Evolutionary conservation across 53 echinoderm and acorn worm species (phyloP).

Genomic region (Temnopleurus reevesii): DNA sequence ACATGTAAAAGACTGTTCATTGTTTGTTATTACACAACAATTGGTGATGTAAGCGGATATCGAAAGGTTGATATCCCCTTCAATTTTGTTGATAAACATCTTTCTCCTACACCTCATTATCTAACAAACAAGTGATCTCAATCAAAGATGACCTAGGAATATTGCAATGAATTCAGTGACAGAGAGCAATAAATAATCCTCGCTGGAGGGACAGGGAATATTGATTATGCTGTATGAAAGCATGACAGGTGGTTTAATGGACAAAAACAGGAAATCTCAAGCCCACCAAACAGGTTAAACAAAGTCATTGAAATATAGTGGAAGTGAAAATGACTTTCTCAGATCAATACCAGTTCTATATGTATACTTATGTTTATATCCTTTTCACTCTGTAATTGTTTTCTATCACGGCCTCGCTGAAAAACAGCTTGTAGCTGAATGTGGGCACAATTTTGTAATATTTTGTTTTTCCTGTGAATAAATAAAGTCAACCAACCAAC

Average conservation of each 20-base stretch:
- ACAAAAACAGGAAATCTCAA: slow-evolving; percentile 6
- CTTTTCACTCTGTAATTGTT: too few species aligned
- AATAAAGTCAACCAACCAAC: too few species aligned
- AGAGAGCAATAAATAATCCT: not conserved
- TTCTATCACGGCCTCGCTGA: too few species aligned
- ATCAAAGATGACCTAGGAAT: not conserved
- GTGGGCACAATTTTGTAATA: too few species aligned
- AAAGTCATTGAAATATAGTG: not conserved
- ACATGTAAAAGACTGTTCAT: too few species aligned
- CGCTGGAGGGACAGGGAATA: not conserved
- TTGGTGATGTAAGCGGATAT: too few species aligned
- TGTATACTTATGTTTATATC: too few species aligned
- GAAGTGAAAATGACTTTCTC: slow-evolving; percentile 12
- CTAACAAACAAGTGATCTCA: not conserved
- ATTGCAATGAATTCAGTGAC: not conserved
- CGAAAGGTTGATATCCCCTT: too few species aligned
- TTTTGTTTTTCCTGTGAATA: too few species aligned
- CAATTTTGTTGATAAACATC: not conserved
- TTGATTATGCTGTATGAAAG: not conserved
- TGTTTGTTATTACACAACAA: too few species aligned
- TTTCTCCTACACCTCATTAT: not conserved
- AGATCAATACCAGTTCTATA: not conserved
- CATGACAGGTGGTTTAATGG: not conserved
- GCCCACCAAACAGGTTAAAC: not conserved
- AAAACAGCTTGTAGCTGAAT: too few species aligned